Evolutionary conservation across 92 coral and sea anemone species (phyloP).

Genomic region (Pocillopora grandis): DNA sequence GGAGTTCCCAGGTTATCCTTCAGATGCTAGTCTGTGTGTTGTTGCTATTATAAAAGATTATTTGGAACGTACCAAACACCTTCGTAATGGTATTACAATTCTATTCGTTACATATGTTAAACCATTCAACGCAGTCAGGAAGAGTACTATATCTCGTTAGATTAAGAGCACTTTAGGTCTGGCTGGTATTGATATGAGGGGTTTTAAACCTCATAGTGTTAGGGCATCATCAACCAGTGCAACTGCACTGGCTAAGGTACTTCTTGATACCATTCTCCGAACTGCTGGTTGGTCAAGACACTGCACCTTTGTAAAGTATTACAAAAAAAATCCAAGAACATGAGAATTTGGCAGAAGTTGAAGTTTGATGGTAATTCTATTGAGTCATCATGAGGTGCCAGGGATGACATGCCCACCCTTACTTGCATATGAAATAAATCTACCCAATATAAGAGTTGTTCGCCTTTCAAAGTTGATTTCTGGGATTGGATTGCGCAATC

Average conservation of each 20-base stretch:
- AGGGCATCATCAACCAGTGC: constrained; percentile 39
- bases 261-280: background rate
- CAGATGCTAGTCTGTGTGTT: constrained; percentile 48
- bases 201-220: constrained; percentile 54
- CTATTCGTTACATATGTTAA: constrained; percentile 52
- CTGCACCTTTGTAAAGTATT: constrained; percentile 57
- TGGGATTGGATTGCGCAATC: no score
- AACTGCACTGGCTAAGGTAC: constrained; percentile 45
- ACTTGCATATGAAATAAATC: no score
- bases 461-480: no score
- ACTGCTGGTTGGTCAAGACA: constrained; percentile 57
- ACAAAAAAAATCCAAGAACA: constrained; percentile 31
- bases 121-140: constrained; percentile 53
- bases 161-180: constrained; percentile 33
- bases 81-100: constrained; percentile 21
- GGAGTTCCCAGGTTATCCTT: constrained; percentile 25
- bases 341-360: background rate
- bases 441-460: no score
- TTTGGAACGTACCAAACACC: constrained; percentile 36
- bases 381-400: no score
- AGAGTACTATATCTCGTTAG: constrained; percentile 61
- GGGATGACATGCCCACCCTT: no score
- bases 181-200: constrained; percentile 29
- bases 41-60: constrained; percentile 36
- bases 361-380: no score